Base-by-base conservation (phyloP, 2,888 invertebrate species). In the Sarcophaga rosellei region DNA sequence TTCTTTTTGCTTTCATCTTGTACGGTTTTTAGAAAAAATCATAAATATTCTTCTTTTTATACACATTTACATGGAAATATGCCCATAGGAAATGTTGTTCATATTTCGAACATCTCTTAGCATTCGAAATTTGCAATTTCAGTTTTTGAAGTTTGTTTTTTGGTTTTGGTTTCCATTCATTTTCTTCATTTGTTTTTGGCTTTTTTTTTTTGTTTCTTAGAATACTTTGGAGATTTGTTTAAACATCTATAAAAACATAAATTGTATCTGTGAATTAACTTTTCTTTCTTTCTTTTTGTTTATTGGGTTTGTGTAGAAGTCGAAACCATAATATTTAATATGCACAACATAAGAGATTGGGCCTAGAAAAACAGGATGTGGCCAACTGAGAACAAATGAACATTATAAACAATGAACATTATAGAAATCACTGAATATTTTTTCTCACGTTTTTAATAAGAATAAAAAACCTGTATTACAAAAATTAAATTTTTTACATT, bases 211-310 rank as follows among this genome's bases (percentile, higher is more conserved):
- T 25, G 25, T 45, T 44, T 76, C 78, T 78, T 70, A 75, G 75
- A 70, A 86, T 81, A 78, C 86, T 63, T 84, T 78, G 20, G 86
- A 86, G 86, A 86, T 75, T 84, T 86, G 81, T n/a, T 80, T 44
- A 47, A 81, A 66, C 74, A 62, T 81, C 81, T 81, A 74, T 11
- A 74, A 84, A 81, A 84, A 81, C 86, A 86, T 86, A 86, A 84
- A 84, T 81, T 75, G 66, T 83, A 83, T 86, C 66, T 86, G 47
- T 81, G 81, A 78, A 72, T 81, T 83, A 80, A 73, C 57, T 80
- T 83, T 82, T 35, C 2, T 35, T 35, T 8, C 10, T 8, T 35
- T 35, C 1, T 35, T 1, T 10, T 35, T 35, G 3, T 3, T 86
- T 84, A 78, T 84, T 78, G 23, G 80, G 61, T 83, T 65, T 53